phyloP scores from a whole-genome alignment of 2,113 vertebrate species.

The Oreochromis niloticus region DNA sequence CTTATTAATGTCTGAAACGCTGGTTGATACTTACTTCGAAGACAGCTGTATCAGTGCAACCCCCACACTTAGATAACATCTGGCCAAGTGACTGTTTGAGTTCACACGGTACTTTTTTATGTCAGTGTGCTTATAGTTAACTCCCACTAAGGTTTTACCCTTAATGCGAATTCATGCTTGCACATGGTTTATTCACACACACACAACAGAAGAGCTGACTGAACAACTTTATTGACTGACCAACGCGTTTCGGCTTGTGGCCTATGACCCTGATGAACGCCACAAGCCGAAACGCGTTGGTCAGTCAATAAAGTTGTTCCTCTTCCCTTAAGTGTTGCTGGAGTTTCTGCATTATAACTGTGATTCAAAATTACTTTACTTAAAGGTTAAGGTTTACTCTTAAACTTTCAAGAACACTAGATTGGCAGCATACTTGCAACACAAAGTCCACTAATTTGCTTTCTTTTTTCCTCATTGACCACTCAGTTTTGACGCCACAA shows the following conservation, averaged over 20 bases:
- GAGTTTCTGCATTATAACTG: not conserved
- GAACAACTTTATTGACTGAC: not conserved
- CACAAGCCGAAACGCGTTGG: too few species aligned
- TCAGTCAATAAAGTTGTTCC: too few species aligned
- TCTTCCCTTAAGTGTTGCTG: too few species aligned
- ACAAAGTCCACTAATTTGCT: not conserved
- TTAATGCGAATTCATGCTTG: not conserved
- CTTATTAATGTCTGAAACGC: constrained; percentile 62
- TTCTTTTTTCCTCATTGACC: not conserved
- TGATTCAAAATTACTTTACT: not conserved
- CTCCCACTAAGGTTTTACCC: not conserved
- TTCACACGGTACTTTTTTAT: constrained; percentile 25
- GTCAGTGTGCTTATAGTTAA: not conserved
- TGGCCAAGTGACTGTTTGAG: constrained; percentile 27
- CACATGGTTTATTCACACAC: not conserved
- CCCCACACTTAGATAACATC: constrained; percentile 35
- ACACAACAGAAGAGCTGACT: not conserved
- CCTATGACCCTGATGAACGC: too few species aligned
- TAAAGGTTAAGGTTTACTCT: not conserved
- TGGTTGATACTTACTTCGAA: constrained; percentile 44
- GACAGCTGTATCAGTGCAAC: constrained; percentile 36
- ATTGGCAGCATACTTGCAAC: not conserved
- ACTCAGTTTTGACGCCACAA: not conserved
- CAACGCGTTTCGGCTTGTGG: too few species aligned
- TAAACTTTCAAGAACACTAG: not conserved